Percentiles rank a stretch among this genome's conserved stretches.
Evolutionary conservation across 2,113 vertebrate genomes (phyloP).

Genomic region (human): DNA sequence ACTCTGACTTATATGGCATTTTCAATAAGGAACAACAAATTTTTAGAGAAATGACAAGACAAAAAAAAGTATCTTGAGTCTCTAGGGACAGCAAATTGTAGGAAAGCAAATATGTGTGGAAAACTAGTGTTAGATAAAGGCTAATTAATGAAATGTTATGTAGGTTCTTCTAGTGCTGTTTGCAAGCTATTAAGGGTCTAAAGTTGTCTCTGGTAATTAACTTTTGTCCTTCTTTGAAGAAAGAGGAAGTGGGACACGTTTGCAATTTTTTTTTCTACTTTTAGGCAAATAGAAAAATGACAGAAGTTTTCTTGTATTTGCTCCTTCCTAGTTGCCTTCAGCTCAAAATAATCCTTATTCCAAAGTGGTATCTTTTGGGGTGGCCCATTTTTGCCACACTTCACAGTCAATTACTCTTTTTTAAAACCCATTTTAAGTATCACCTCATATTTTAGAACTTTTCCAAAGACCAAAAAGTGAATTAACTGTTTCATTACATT

Average conservation of each 20-base stretch:
- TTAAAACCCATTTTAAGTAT: not conserved
- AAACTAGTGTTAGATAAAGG: not conserved
- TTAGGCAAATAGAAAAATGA: not conserved
- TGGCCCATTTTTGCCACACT: not conserved
- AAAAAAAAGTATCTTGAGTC: not conserved
- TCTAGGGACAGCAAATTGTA: not conserved
- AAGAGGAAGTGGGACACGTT: not conserved
- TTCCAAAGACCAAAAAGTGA: not conserved
- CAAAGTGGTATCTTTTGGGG: not conserved
- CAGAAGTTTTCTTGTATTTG: not conserved
- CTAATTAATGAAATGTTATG: not conserved
- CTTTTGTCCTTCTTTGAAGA: not conserved
- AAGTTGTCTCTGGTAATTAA: not conserved
- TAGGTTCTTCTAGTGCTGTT: not conserved
- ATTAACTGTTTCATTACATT: not conserved
- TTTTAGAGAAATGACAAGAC: not conserved
- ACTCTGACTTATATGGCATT: not conserved
- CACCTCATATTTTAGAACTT: not conserved
- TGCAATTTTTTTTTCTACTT: not conserved
- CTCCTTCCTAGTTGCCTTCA: not conserved
- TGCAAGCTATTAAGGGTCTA: not conserved
- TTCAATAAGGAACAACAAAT: not conserved
- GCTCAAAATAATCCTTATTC: not conserved
- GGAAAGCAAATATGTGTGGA: not conserved
- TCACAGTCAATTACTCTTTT: not conserved